Base-by-base conservation (phyloP, 2,113 vertebrate species). In the Perca fluviatilis region DNA sequence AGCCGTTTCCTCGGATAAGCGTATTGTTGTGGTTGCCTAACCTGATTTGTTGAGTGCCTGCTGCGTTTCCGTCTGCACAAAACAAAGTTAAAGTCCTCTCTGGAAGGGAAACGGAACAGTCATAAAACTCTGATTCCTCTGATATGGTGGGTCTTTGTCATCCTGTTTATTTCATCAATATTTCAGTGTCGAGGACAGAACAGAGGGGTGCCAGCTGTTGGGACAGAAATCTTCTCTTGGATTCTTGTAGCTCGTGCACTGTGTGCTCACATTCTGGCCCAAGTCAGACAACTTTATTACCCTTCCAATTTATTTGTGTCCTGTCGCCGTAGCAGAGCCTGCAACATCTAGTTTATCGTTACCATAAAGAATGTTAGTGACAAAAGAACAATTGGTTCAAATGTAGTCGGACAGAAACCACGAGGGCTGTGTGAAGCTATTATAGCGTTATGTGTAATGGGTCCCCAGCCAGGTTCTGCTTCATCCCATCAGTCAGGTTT, bases 401-500 rank as follows among this genome's bases (percentile, higher is more conserved):
- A 91, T 89, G 88, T 77, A 83, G 81, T 74, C 77, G 72, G 87
- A 87, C 85, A 77, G 87, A 80, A 87, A 78, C 74, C 74, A 61
- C 74, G 56, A 49, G 62, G 80, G 62, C 62, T 62, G 83, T 73
- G 77, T 79, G 74, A 78, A 89, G 89, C 87, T 88, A 83, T 95
- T 94, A 91, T 73, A 82, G 82, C 87, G 88, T 87, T 84, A 89
- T 81, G 87, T 80, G 88, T 92, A 86, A 88, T 91, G 81, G 87
- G 77, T 93, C 85, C 82, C 91, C 40, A 68, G 90, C 79, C 83
- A 83, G 88, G 74, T 72, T 83, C 87, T 83, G 62, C 68, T 75
- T 86, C 91, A 74, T 86, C 86, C 91, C 85, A 93, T 95, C 90
- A 91, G 88, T 94, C 93, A 95, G 83, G 71, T 92, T 94, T 93